Percentiles rank a stretch among this genome's conserved stretches.
Conservation (phyloP, 1,140 invertebrate genomes). For the Mycetomoellerius zeteki region DNA sequence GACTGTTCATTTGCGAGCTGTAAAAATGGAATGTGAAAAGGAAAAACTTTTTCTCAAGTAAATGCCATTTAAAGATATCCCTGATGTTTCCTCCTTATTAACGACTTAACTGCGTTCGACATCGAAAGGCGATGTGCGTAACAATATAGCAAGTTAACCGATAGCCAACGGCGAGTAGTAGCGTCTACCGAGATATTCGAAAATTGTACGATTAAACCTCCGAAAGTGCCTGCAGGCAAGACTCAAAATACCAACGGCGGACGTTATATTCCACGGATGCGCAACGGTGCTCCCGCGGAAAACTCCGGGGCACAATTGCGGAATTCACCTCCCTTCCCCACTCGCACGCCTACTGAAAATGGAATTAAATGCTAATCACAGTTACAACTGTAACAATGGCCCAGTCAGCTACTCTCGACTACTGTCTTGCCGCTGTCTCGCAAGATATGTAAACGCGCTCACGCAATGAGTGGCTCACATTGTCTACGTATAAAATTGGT, state of each 20-base stretch:
- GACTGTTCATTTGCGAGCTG: neutral
- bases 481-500: neutral
- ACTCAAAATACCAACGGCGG: constrained; percentile 71
- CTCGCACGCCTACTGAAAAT: constrained; percentile 22
- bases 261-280: constrained; percentile 66
- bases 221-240: constrained; percentile 69
- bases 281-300: constrained; percentile 60
- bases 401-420: constrained; percentile 36
- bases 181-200: constrained; percentile 70
- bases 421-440: constrained; percentile 34
- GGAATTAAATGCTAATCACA: constrained; percentile 58
- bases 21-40: neutral
- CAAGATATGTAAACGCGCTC: constrained; percentile 25
- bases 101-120: neutral
- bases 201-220: constrained; percentile 73
- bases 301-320: constrained; percentile 56
- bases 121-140: constrained; percentile 18
- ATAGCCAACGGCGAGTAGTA: constrained; percentile 31
- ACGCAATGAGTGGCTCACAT: constrained; percentile 8
- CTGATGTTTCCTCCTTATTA: neutral
- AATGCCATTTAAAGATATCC: neutral
- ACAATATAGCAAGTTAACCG: constrained; percentile 29
- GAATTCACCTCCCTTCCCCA: constrained; percentile 20
- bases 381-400: constrained; percentile 54
- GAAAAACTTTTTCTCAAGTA: neutral